phyloP scores from a whole-genome alignment of 2,797 vertebrate genomes.

The Rhabdophis nuchalis region DNA sequence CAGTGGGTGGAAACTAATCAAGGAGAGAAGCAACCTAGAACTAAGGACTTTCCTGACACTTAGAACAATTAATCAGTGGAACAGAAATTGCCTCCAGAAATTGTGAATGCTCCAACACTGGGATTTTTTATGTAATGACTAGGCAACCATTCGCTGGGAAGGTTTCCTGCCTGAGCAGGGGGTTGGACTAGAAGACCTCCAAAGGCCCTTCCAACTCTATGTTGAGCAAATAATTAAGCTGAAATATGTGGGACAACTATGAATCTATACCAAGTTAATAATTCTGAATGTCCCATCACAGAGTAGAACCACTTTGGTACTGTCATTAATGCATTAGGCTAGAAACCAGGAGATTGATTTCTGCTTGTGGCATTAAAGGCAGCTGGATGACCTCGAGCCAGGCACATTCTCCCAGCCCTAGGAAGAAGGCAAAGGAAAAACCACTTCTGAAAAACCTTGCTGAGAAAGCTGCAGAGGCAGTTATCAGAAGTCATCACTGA shows the following conservation, averaged over 20 bases:
- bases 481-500: not conserved
- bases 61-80: not conserved
- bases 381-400: not conserved
- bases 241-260: not conserved
- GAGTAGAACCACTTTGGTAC: not conserved
- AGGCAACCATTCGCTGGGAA: not conserved
- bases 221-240: not conserved
- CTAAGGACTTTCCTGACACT: not conserved
- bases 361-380: not conserved
- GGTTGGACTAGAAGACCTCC: not conserved
- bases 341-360: not conserved
- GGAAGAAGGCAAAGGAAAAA: not conserved
- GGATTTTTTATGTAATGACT: not conserved
- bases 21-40: not conserved
- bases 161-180: not conserved
- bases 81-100: not conserved
- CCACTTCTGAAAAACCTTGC: not conserved
- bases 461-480: not conserved
- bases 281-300: not conserved
- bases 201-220: not conserved
- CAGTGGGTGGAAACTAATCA: not conserved
- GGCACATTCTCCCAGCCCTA: not conserved
- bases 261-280: not conserved
- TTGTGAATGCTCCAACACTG: not conserved
- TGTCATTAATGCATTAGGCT: not conserved